Conservation (phyloP, 2,113 vertebrate genomes). For the Amphiprion percula region DNA sequence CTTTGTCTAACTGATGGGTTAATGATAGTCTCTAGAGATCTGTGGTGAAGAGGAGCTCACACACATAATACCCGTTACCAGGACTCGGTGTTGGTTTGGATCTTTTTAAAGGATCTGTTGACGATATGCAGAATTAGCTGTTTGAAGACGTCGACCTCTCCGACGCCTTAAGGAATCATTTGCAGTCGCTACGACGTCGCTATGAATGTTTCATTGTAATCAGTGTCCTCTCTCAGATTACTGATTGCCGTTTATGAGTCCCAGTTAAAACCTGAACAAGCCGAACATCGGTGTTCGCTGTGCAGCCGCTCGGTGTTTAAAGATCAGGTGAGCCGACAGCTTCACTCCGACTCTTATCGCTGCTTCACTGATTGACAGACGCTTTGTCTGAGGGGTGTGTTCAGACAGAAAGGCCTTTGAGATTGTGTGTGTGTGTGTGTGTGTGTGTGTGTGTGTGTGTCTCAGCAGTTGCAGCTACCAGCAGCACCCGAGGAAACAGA, state of each 20-base stretch:
- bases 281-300: not conserved
- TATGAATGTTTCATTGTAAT: conserved; percentile 15
- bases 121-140: no score
- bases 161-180: not conserved
- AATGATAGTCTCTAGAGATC: no score
- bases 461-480: not conserved
- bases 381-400: conserved; percentile 58
- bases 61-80: no score
- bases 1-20: no score
- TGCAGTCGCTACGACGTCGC: conserved; percentile 13
- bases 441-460: conserved; percentile 15
- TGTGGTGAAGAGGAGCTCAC: no score
- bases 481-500: conserved; percentile 10
- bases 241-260: conserved; percentile 28
- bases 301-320: not conserved
- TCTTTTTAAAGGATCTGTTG: not conserved
- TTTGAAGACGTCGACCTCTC: no score
- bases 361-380: conserved; percentile 47
- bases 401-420: conserved; percentile 24
- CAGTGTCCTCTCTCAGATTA: not conserved
- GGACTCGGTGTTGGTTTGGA: not conserved
- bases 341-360: conserved; percentile 21
- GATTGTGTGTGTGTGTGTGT: conserved; percentile 16
- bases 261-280: not conserved
- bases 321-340: conserved; percentile 23